phyloP scores from a whole-genome alignment of 2,113 vertebrate genomes.

The Corythornis vintsioides region DNA sequence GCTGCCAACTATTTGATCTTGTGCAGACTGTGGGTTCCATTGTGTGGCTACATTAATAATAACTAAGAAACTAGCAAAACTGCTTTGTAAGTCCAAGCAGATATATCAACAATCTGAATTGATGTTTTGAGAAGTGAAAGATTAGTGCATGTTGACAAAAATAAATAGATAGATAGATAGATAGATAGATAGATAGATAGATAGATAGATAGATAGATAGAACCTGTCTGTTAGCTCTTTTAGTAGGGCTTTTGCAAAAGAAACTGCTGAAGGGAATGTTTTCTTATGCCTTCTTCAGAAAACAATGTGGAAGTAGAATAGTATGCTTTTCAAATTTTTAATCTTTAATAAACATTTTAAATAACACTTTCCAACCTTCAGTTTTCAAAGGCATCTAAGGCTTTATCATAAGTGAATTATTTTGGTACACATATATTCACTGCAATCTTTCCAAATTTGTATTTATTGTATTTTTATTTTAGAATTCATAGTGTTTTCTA shows the following conservation, averaged over 20 bases:
- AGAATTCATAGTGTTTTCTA: neutral
- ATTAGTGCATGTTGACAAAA: neutral
- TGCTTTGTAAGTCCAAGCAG: neutral
- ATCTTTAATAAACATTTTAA: neutral
- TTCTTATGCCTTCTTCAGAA: neutral
- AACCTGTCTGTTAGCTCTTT: neutral
- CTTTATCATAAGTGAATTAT: neutral
- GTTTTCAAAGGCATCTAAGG: neutral
- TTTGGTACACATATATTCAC: neutral
- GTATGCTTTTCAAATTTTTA: neutral
- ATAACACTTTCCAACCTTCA: neutral
- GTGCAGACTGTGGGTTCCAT: neutral
- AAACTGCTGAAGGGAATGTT: neutral
- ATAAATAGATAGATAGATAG: no score
- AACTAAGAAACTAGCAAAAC: neutral
- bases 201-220: no score
- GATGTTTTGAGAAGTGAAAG: neutral
- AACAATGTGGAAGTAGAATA: neutral
- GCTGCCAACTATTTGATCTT: slow-evolving; percentile 19
- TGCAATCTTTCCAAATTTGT: neutral
- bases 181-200: no score
- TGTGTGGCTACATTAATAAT: neutral
- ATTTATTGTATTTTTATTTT: neutral
- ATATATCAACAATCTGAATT: neutral
- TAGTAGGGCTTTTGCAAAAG: neutral